Conservation (phyloP, 1,140 invertebrate genomes). For the Hypothenemus hampei region DNA sequence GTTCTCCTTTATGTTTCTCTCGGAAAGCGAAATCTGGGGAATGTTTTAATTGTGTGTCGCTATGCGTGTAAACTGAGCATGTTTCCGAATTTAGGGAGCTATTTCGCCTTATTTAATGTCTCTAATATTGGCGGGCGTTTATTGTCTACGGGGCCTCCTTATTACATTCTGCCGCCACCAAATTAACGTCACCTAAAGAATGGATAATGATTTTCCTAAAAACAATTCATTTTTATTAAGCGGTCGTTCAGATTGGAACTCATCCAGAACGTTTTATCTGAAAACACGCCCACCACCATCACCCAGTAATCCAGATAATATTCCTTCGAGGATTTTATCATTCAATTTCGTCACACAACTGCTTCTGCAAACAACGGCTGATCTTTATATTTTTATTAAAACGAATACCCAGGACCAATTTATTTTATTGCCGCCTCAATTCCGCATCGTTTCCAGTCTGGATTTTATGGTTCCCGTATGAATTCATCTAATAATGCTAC, state of each 20-base stretch:
- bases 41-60: conserved; percentile 15
- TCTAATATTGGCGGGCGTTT: conserved; percentile 5
- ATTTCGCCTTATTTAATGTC: conserved; percentile 21
- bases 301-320: conserved; percentile 5
- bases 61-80: conserved; percentile 18
- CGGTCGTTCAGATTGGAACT: too few relatives aligned
- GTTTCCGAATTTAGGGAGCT: conserved; percentile 14
- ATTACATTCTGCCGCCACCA: conserved; percentile 13
- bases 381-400: conserved; percentile 7
- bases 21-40: conserved; percentile 4
- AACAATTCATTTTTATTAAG: too few relatives aligned
- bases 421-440: conserved; percentile 2
- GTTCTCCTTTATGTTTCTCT: too few relatives aligned
- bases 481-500: too few relatives aligned
- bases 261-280: too few relatives aligned
- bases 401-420: conserved; percentile 2
- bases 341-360: conserved; percentile 2
- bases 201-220: too few relatives aligned
- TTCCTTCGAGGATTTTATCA: conserved; percentile 1
- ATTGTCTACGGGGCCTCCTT: conserved; percentile 14
- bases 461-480: conserved; percentile 3
- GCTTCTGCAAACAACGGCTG: conserved; percentile 2
- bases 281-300: too few relatives aligned
- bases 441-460: not conserved
- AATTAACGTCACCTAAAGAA: too few relatives aligned